Percentiles rank a stretch among this genome's conserved stretches.
phyloP scores from a whole-genome alignment of 2,888 invertebrate species.

The Polyommatus iphigenia region DNA sequence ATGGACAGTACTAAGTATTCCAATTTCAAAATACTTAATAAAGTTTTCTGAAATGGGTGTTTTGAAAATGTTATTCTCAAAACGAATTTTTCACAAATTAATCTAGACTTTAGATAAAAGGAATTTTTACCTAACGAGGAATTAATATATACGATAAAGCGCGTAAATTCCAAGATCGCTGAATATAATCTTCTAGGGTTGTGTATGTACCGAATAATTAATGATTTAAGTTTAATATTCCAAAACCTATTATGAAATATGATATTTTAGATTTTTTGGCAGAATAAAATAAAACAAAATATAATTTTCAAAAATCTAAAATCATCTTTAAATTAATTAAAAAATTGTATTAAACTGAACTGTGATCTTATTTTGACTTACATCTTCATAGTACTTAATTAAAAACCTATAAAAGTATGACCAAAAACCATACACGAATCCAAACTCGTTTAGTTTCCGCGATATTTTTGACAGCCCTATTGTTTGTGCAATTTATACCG shows the following conservation, averaged over 20 bases:
- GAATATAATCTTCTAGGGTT: background rate
- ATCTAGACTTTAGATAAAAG: too few relatives aligned
- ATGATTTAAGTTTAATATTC: background rate
- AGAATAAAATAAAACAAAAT: too few relatives aligned
- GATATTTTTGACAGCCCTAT: slow-evolving; percentile 8
- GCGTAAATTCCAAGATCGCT: background rate
- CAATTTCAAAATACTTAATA: too few relatives aligned
- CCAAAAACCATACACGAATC: background rate
- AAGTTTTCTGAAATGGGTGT: too few relatives aligned
- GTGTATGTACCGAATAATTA: background rate
- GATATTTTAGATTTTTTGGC: background rate
- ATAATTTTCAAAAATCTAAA: too few relatives aligned
- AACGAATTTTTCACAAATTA: too few relatives aligned
- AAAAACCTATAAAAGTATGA: background rate
- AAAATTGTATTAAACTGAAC: too few relatives aligned
- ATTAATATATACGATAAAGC: background rate
- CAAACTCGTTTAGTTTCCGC: background rate
- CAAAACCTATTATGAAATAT: background rate
- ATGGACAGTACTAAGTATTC: too few relatives aligned
- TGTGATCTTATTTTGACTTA: too few relatives aligned
- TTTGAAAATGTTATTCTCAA: too few relatives aligned
- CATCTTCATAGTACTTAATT: background rate
- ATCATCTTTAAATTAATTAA: too few relatives aligned
- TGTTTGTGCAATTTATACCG: slow-evolving; percentile 29
- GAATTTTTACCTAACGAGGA: background rate